These are phyloP conservation scores for Drosophila punjabiensis DNA, from an alignment of 1,140 invertebrate species.

Conservation along the genomic window DNA sequence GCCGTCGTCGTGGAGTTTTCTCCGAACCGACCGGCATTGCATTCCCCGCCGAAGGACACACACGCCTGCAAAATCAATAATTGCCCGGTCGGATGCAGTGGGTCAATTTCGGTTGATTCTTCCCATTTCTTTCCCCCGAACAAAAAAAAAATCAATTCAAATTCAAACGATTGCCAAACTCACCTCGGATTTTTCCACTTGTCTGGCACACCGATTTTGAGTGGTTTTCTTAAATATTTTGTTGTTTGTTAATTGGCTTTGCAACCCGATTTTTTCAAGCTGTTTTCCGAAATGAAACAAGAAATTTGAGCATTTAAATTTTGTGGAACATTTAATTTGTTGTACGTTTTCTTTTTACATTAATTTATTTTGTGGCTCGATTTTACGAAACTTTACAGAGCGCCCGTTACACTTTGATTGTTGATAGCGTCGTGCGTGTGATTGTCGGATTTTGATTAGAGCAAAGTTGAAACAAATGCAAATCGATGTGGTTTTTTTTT, in stretches of 20 bases:
- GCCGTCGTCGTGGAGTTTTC: slow-evolving; percentile 22
- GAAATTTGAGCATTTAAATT: slow-evolving; percentile 22
- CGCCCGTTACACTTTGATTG: slow-evolving; percentile 44
- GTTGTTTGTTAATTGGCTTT: slow-evolving; percentile 6
- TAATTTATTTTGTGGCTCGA: background rate
- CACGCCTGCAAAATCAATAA: slow-evolving; percentile 71
- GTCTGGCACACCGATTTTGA: slow-evolving; percentile 27
- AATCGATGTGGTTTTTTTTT: slow-evolving; percentile 57
- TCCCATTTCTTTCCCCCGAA: background rate
- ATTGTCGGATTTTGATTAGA: slow-evolving; percentile 48
- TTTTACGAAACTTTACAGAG: slow-evolving; percentile 38
- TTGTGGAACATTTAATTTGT: slow-evolving; percentile 12
- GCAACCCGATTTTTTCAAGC: slow-evolving; percentile 29
- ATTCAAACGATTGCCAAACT: slow-evolving; percentile 60
- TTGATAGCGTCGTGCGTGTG: slow-evolving; percentile 41
- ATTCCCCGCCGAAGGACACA: slow-evolving; percentile 66
- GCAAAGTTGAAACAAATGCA: slow-evolving; percentile 55
- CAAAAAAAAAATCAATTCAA: slow-evolving; percentile 31
- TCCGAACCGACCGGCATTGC: slow-evolving; percentile 42
- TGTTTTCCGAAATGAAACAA: slow-evolving; percentile 49
- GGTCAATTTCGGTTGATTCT: slow-evolving; percentile 18
- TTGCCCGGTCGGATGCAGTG: slow-evolving; percentile 36
- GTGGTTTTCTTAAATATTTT: slow-evolving; percentile 26
- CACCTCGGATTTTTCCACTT: slow-evolving; percentile 65
- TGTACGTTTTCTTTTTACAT: background rate